These are phyloP conservation scores for Tetramorium bicarinatum DNA, from an alignment of 2,888 invertebrate species.

Conservation along the genomic window DNA sequence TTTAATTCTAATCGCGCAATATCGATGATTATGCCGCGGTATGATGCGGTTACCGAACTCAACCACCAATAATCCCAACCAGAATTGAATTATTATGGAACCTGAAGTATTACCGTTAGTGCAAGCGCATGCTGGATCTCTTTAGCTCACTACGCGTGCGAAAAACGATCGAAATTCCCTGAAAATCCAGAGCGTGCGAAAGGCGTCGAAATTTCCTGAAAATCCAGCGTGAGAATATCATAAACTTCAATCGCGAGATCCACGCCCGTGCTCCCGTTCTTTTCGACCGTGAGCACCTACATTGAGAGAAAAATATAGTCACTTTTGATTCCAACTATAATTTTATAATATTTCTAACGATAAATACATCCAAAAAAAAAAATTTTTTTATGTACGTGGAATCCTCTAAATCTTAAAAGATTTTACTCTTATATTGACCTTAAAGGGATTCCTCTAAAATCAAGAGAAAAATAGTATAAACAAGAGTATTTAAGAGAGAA, in stretches of 20 bases:
- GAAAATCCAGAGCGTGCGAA: constrained; percentile 69
- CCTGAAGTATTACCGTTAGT: constrained; percentile 6
- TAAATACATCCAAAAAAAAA: no score
- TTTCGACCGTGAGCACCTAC: no score
- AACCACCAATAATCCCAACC: constrained; percentile 3
- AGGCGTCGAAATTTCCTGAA: constrained; percentile 40
- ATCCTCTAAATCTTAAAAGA: no score
- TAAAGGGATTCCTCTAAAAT: no score
- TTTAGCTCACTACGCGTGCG: background rate
- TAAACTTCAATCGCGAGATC: constrained; percentile 63
- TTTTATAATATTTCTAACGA: no score
- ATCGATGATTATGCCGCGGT: background rate
- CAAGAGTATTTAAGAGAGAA: no score
- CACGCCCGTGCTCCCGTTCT: constrained; percentile 15
- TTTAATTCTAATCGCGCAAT: constrained; percentile 7
- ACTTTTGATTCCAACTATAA: no score
- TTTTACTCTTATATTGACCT: no score
- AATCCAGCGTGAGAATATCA: constrained; percentile 68
- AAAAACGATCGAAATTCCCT: constrained; percentile 23
- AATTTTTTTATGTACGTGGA: no score
- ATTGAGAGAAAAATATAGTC: no score
- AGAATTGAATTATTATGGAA: constrained; percentile 14
- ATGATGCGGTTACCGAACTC: background rate
- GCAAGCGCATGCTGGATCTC: background rate
- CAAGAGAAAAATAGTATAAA: no score